A percentile compares a stretch with the other conserved stretches of the same genome.
Conservation (phyloP, 2,113 vertebrate genomes). For the Serilophus lunatus region DNA sequence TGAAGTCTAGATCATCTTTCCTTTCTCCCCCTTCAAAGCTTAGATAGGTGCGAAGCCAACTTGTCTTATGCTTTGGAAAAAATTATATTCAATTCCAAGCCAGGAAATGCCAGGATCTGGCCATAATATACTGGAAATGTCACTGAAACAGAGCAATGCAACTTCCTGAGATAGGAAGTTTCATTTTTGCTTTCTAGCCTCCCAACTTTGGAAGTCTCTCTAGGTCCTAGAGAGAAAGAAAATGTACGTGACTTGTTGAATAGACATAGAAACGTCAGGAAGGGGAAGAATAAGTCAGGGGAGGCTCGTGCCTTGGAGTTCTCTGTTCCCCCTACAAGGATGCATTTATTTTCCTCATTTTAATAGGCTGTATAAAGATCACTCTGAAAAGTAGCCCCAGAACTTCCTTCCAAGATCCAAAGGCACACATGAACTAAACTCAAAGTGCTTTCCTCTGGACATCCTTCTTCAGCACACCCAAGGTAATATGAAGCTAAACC, state of each 20-base stretch:
- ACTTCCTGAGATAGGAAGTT: neutral
- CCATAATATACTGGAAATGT: neutral
- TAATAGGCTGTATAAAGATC: neutral
- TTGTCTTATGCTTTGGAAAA: neutral
- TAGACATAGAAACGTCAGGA: neutral
- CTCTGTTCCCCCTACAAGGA: neutral
- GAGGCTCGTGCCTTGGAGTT: neutral
- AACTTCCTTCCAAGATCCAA: neutral
- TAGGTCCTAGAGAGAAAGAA: neutral
- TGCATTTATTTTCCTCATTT: neutral
- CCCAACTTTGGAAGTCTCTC: neutral
- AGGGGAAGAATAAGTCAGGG: neutral
- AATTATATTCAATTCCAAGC: neutral
- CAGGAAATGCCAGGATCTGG: neutral
- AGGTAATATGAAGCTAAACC: neutral
- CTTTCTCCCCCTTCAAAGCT: neutral
- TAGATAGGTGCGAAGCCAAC: neutral
- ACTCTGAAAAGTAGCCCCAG: neutral
- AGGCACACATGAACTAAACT: neutral
- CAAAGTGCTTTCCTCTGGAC: neutral
- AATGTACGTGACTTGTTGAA: fast-evolving
- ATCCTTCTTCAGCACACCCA: neutral
- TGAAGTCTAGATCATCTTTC: neutral
- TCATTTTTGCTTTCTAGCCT: neutral
- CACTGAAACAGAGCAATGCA: neutral